Base-by-base conservation (phyloP, 2,888 invertebrate species). In the Labia minor region DNA sequence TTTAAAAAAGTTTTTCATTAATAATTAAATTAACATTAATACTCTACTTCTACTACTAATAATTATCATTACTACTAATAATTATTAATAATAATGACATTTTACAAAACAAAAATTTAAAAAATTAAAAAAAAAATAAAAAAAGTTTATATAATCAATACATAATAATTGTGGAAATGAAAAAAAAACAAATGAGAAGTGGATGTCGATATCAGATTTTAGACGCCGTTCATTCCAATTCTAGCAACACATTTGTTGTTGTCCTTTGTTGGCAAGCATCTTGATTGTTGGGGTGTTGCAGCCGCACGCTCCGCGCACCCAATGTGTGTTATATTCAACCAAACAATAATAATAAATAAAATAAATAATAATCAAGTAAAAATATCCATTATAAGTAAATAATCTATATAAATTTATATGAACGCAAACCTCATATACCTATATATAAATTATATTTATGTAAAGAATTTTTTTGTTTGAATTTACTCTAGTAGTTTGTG, bases 31-130 rank as follows among this genome's bases (percentile, higher is more conserved):
- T 49, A 49, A 49, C 49, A 49, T 49, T 49, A 26, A 26, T 26
- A 49, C 49, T n/a, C n/a, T 49, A 49, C 49, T 49, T 49, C 49
- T 49, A 49, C 49, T 49, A 49, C 49, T 49, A 49, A 49, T 49
- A 49, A n/a, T 16, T 49, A 49, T 49, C 16, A 49, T 49, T 49
- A 49, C 49, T 49, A 49, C 49, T 49, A 49, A 49, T 49, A 49
- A 49, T n/a, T 49, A 49, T 49, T 49, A 49, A 49, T 49, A 49
- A 49, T 49, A 49, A 49, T 16, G 49, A 49, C 3, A 49, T 49
- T 49, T 49, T 49, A 49, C 49, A 49, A 49, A 49, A 16, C 3
- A 26, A 26, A 6, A 26, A 26, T 6, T 26, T n/a, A n/a, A n/a
- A n/a, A n/a, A n/a, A n/a, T n/a, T n/a, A n/a, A n/a, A n/a, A n/a